Evolutionary conservation across 2,113 vertebrate species (phyloP).

Genomic region (Cacatua alba): DNA sequence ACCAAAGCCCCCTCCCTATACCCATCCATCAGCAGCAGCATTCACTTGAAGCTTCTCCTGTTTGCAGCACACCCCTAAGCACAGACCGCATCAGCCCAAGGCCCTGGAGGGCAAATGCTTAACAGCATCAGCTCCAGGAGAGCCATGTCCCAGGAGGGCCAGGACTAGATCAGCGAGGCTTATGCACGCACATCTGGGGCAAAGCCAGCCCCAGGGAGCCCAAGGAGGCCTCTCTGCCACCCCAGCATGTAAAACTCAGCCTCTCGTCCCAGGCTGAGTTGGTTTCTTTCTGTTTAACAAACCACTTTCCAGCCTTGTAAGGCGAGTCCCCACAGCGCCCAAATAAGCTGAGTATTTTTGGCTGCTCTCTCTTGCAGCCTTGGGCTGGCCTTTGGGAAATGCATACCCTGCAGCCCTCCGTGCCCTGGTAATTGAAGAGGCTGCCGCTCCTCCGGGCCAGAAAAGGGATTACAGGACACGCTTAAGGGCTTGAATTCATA

Average conservation of each 20-base stretch:
- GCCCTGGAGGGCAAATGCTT: fast-evolving
- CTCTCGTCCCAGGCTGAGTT: neutral
- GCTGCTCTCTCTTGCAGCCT: neutral
- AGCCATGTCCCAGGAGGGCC: fast-evolving
- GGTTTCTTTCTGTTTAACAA: neutral
- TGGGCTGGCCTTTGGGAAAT: constrained; percentile 45
- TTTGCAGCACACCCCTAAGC: neutral
- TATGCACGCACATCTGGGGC: neutral
- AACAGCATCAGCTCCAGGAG: neutral
- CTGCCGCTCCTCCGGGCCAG: neutral
- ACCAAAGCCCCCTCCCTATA: neutral
- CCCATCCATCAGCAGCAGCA: neutral
- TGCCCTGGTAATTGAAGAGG: constrained; percentile 51
- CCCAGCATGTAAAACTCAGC: neutral
- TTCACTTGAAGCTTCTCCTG: neutral
- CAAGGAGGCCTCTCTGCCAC: fast-evolving
- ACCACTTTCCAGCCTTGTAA: constrained; percentile 36
- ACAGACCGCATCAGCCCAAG: neutral
- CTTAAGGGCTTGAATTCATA: constrained; percentile 40
- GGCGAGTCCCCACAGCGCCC: neutral
- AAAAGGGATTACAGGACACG: constrained; percentile 48
- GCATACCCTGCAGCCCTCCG: neutral
- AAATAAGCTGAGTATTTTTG: constrained; percentile 57
- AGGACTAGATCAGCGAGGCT: neutral
- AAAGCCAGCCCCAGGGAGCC: neutral